Evolutionary conservation across 2,797 vertebrate genomes (phyloP), one percentile per base, ranked within the genome.

Genomic region (Paramormyrops hopkinsi): DNA sequence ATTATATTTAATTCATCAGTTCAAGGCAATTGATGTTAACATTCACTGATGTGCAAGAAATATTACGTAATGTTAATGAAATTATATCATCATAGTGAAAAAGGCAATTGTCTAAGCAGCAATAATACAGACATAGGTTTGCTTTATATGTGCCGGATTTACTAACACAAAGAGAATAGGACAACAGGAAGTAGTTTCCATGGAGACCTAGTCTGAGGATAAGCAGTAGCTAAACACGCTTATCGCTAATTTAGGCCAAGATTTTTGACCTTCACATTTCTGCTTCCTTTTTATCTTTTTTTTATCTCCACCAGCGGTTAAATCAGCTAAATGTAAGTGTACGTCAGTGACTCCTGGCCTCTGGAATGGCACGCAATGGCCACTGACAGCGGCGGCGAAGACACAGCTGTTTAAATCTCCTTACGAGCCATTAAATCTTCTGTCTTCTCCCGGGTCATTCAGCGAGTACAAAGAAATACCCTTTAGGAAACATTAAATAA

Each of bases 161-260:
- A 87, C 41, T 37, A n/a, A 37, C 37, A 37, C 22, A 9, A 50
- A n/a, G 73, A n/a, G 84, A 54, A 76, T 25, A 86, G 54, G 89
- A 82, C 53, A 56, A 51, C 33, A 54, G 88, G 50, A 22, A 62
- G 62, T 54, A 53, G 89, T 91, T 91, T 90, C 90, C 82, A 90
- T 90, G 90, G 90, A 90, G 90, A 91, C 69, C 56, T 25, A 5
- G 88, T 89, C 90, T 87, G 41, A 84, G 86, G 89, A 90, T 89
- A 88, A 25, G 22, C 44, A 51, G 76, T 76, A 76, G 83, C 65
- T 89, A 84, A 89, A 90, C 88, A 88, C 88, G 79, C 56, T 86
- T 89, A 89, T 89, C 90, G 88, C 86, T 91, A 91, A 91, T 91
- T 90, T 88, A 89, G 88, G 89, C 90, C 88, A 89, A 91, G 90